Base-by-base conservation (phyloP, 2,113 vertebrate species). In the Apeltes quadracus region DNA sequence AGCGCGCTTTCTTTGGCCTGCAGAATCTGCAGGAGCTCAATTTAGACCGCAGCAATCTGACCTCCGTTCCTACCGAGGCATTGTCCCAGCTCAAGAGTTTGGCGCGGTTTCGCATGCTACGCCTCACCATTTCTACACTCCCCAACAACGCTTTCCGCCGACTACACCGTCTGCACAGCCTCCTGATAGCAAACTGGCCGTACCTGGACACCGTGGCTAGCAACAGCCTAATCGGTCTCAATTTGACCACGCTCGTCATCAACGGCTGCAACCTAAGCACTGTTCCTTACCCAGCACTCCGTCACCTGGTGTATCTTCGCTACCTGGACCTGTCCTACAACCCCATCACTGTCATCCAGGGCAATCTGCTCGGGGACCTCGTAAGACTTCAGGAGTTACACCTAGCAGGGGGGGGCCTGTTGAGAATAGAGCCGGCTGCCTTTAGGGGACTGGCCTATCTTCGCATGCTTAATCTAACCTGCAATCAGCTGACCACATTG, bases 241-340 rank as follows among this genome's bases (percentile, higher is more conserved):
- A 97, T 70, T 87, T 97, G 51, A 96, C 93, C 58, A 94, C 93
- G 5, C 91, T 97, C 29, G 91, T 94, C 39, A 89, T 97, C 76
- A 96, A 91, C 76, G 91, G 65, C 69, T 95, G 95, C 82, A 96
- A 95, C 55, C 88, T 97, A 20, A 96, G 90, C 38, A 70, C 86
- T 0, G 87, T 97, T 63, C 96, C 96, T 32, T 95, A 94, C 61
- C 84, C 92, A 22, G 92, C 96, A 0, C 80, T 97, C n/a, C 78
- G 87, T 38, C 94, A 94, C 78, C 82, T 97, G 61, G 92, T 88
- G 57, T 94, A 95, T 78, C 92, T 97, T 65, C 90, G 78, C 69
- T 91, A 84, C 70, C 87, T 97, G 58, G 96, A 97, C 68, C 90
- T 97, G 7, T 97, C 96, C 50, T 92, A 94, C 89, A 97, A 97